Percentiles rank a stretch among this genome's conserved stretches.
Evolutionary conservation across 2,888 invertebrate genomes (phyloP).

Genomic region (Drosophila cracens): DNA sequence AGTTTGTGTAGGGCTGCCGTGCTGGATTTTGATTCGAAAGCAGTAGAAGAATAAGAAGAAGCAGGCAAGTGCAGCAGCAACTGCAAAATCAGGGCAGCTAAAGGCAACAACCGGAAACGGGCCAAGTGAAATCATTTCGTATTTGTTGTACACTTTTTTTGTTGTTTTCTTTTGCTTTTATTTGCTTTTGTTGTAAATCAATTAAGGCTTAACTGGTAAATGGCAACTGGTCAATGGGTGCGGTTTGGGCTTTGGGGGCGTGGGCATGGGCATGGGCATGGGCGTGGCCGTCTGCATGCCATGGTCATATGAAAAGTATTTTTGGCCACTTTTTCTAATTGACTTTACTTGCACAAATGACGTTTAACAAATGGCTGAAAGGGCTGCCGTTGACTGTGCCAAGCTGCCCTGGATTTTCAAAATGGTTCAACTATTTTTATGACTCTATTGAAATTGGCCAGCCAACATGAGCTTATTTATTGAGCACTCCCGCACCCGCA

Average conservation of each 20-base stretch:
- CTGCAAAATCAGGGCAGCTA: slow-evolving; percentile 29
- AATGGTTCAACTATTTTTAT: slow-evolving; percentile 59
- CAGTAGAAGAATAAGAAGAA: background rate
- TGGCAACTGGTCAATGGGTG: slow-evolving; percentile 25
- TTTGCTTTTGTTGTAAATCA: slow-evolving; percentile 54
- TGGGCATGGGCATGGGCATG: background rate
- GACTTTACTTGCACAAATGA: slow-evolving; percentile 49
- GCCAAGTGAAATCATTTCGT: slow-evolving; percentile 52
- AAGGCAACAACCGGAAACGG: slow-evolving; percentile 45
- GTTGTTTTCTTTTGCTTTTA: slow-evolving; percentile 23
- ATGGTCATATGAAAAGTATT: slow-evolving; percentile 33
- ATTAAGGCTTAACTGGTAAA: slow-evolving; percentile 52
- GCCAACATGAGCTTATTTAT: slow-evolving; percentile 19
- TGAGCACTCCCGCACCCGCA: background rate
- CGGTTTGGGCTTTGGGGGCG: background rate
- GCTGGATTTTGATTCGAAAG: background rate
- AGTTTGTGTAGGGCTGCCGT: background rate
- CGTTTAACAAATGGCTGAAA: slow-evolving; percentile 53
- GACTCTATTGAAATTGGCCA: slow-evolving; percentile 54
- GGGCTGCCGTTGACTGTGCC: slow-evolving; percentile 28
- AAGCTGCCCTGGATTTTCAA: slow-evolving; percentile 41
- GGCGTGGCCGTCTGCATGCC: slow-evolving; percentile 2
- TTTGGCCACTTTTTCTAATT: slow-evolving; percentile 58
- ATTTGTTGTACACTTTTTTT: slow-evolving; percentile 42
- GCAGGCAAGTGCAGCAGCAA: slow-evolving; percentile 33